Evolutionary conservation across 2,113 vertebrate genomes (phyloP), one percentile per base, ranked within the genome.

Genomic region (Rhegmatorhina hoffmannsi): DNA sequence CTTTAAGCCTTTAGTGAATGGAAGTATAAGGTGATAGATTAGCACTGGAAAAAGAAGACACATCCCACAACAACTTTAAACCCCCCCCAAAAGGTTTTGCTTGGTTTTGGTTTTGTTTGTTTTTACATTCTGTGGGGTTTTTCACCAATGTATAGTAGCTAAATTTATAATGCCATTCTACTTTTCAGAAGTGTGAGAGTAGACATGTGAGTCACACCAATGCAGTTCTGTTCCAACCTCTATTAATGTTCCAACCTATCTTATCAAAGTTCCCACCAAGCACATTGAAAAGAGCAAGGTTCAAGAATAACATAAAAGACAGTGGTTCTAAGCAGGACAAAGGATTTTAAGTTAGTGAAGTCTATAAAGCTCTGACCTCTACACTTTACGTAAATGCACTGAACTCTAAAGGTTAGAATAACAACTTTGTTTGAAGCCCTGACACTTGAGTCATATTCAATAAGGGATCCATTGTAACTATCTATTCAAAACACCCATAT

Each of bases 331-430:
- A 88, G 8, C 26, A 7, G 17, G 40, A 77, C 2, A 2, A 93
- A 80, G 38, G 80, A 88, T 62, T 79, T 86, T 59, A 93, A 88
- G 55, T 88, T 73, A 80, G 13, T 26, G 14, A 92, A 70, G 53
- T 64, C 80, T 64, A 63, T 67, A 89, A 90, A 78, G 80, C 68
- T 85, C 74, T 72, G 85, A 93, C 68, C 59, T 86, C 83, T 77
- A 84, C 19, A 66, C 46, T 96, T 84, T 44, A 92, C 59, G 77
- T 50, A 86, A 93, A 96, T 43, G 88, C 46, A 78, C 13, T 52
- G 44, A 94, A 84, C 52, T 93, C 63, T 70, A 88, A 96, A 90
- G 79, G 82, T 90, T 87, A 95, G 63, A 94, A 52, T 25, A 94
- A 95, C 63, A 87, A 73, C 18, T 72, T 89, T 66, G 31, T 75